Base-by-base conservation (phyloP, 2,888 invertebrate species). In the Drosophila merina region DNA sequence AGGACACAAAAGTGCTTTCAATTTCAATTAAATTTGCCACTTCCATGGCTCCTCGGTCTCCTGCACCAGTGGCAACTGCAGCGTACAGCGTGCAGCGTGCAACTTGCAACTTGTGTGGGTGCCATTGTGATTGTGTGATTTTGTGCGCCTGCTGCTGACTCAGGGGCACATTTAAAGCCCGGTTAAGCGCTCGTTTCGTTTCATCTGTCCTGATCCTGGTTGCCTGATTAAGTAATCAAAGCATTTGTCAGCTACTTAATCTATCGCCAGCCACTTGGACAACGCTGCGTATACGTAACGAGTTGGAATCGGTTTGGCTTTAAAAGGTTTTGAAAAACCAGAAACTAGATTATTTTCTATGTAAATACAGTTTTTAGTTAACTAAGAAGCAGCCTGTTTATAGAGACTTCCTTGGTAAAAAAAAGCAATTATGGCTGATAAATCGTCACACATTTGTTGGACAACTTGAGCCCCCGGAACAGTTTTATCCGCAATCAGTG, bases 1-100 rank as follows among this genome's bases (percentile, higher is more conserved):
- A 82, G 78, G 86, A 85, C 88, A 85, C 84, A 83, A 76, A 85
- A 88, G 88, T 88, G 88, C 84, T 85, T 88, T 85, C 88, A 85
- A 85, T 85, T 85, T 88, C 84, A 85, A 85, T 85, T 85, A 85
- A 88, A 78, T 88, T 85, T 88, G 75, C 82, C 70, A 71, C 85
- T 76, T 69, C 71, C 75, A 45, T 38, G 12, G 31, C 36, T 25
- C 44, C 57, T 49, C 50, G 26, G 26, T 50, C 54, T 50, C 54
- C 48, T 48, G 62, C 62, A 49, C 38, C 64, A 42, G 33, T 38
- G 55, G 58, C 57, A 67, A 55, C 63, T 58, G 72, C 58, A 45
- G 44, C 57, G 64, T 73, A 67, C 60, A 62, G 59, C 62, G 64
- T 59, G 69, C 60, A 62, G 59, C 62, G 64, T 57, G 71, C 60